Conservation (phyloP, 2,797 vertebrate genomes). For the Discoglossus pictus region DNA sequence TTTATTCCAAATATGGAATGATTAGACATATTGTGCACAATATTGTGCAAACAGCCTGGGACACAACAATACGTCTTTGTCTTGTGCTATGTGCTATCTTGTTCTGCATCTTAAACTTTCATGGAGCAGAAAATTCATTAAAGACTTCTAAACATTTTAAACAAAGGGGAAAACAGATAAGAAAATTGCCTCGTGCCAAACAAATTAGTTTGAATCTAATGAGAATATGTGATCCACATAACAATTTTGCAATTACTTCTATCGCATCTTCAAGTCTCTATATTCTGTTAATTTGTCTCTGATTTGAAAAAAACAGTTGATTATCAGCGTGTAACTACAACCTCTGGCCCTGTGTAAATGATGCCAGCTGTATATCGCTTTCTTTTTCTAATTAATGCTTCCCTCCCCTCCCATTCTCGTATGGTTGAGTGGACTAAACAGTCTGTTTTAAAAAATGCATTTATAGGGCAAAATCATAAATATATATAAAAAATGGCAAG, state of each 20-base stretch:
- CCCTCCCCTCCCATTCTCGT: neutral
- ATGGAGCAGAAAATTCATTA: slow-evolving; percentile 13
- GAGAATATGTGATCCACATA: slow-evolving; percentile 41
- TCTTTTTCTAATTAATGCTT: slow-evolving; percentile 29
- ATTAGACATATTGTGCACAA: neutral
- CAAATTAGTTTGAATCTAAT: slow-evolving; percentile 45
- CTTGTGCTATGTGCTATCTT: neutral
- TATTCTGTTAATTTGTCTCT: slow-evolving; percentile 26
- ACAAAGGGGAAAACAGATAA: slow-evolving; percentile 32
- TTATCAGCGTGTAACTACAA: slow-evolving; percentile 26
- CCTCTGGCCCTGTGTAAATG: slow-evolving; percentile 15
- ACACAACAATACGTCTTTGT: neutral
- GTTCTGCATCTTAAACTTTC: slow-evolving; percentile 9
- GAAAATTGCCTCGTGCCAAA: slow-evolving; percentile 29
- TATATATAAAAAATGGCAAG: no score
- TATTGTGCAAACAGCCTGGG: neutral
- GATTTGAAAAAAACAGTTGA: slow-evolving; percentile 15
- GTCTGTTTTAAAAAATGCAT: neutral
- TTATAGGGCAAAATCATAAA: no score
- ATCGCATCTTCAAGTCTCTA: slow-evolving; percentile 7
- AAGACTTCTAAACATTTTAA: slow-evolving; percentile 23
- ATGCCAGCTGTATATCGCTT: slow-evolving; percentile 17
- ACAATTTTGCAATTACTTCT: slow-evolving; percentile 34
- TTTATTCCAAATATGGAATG: neutral
- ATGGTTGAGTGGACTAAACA: neutral